Percentiles rank a stretch among this genome's conserved stretches.
Conservation (phyloP, 1,140 invertebrate species). For the Apocrypta bakeri region DNA sequence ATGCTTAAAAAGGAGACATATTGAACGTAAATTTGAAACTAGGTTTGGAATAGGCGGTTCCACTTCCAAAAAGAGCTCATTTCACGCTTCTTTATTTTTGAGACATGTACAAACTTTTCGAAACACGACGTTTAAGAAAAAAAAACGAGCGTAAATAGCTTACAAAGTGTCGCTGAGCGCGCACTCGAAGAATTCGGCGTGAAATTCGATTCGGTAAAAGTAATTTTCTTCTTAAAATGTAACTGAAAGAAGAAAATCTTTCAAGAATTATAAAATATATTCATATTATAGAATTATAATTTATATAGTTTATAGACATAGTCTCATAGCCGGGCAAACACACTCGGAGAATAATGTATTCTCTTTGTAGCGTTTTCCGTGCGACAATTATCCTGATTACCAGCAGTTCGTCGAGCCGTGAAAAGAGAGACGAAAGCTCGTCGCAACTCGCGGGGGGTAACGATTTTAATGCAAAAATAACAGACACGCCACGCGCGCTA, state of each 20-base stretch:
- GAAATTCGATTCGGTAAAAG: neutral
- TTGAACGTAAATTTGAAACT: no score
- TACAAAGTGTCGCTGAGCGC: neutral
- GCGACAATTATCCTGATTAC: constrained; percentile 28
- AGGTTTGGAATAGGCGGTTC: neutral
- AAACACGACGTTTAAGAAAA: neutral
- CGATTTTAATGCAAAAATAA: constrained; percentile 32
- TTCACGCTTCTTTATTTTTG: neutral
- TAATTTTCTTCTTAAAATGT: neutral
- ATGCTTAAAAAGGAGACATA: no score
- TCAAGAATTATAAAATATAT: no score
- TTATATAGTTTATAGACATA: no score
- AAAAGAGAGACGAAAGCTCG: constrained; percentile 2
- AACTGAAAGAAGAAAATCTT: no score
- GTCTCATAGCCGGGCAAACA: no score
- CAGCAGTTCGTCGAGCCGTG: neutral
- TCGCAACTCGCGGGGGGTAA: neutral
- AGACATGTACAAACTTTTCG: neutral
- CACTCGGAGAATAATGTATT: neutral
- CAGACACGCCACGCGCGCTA: constrained; percentile 9
- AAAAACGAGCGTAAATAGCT: neutral
- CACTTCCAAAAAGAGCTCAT: neutral
- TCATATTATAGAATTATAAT: no score
- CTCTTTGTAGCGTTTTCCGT: constrained; percentile 1
- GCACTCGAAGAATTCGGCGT: neutral